phyloP scores from a whole-genome alignment of 2,888 invertebrate genomes.

The Apamea anceps region DNA sequence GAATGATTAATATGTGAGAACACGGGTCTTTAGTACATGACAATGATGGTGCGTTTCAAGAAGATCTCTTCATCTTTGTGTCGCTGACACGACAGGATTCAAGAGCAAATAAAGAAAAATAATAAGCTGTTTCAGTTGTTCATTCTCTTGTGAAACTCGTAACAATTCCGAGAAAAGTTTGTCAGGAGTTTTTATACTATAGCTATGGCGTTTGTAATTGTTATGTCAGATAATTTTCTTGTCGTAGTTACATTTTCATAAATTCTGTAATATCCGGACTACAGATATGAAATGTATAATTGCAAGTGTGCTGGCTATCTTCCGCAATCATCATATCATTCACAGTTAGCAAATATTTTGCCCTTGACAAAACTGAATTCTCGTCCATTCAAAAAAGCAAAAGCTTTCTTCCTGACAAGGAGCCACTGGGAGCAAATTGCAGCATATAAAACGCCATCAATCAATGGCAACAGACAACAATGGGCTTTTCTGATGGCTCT shows the following conservation, averaged over 20 bases:
- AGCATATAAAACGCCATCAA: slow-evolving; percentile 58
- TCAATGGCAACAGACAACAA: slow-evolving; percentile 69
- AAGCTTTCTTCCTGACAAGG: slow-evolving; percentile 10
- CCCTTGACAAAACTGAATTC: neutral
- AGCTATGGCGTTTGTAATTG: slow-evolving; percentile 21
- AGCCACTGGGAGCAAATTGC: slow-evolving; percentile 53
- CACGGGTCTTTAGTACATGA: neutral
- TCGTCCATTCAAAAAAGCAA: neutral
- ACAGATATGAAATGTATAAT: neutral
- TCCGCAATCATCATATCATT: neutral
- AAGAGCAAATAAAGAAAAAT: slow-evolving; percentile 21
- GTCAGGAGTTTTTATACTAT: slow-evolving; percentile 17
- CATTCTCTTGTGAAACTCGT: slow-evolving; percentile 26
- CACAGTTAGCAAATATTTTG: neutral
- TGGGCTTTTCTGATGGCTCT: slow-evolving; percentile 74
- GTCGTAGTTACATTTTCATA: neutral
- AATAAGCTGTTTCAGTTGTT: slow-evolving; percentile 29
- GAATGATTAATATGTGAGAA: neutral
- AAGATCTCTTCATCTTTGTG: neutral
- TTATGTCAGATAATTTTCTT: slow-evolving; percentile 19
- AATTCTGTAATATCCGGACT: neutral
- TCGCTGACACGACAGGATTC: neutral
- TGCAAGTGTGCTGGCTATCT: neutral
- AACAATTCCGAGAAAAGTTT: slow-evolving; percentile 35
- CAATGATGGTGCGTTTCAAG: neutral